phyloP scores from a whole-genome alignment of 1,140 invertebrate species.

The Drosophila cardini region DNA sequence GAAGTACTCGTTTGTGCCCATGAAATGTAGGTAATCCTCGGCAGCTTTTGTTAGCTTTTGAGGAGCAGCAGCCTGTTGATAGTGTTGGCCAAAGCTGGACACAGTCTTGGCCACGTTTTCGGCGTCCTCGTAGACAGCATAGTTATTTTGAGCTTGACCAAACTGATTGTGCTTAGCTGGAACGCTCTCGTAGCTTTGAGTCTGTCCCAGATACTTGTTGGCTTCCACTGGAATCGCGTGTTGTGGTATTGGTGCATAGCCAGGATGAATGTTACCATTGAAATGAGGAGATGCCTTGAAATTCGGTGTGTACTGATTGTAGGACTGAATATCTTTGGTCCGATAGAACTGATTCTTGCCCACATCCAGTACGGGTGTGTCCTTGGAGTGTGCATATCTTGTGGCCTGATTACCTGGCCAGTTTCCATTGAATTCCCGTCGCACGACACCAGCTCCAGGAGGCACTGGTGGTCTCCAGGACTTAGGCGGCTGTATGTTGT shows the following conservation, averaged over 20 bases:
- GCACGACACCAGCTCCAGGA: conserved; percentile 37
- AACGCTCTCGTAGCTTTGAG: conserved; percentile 31
- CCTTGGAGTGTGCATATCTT: conserved; percentile 62
- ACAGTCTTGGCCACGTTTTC: conserved; percentile 47
- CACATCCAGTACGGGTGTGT: conserved; percentile 60
- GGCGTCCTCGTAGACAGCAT: conserved; percentile 75
- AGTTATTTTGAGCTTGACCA: conserved; percentile 37
- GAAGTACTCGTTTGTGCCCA: conserved; percentile 81
- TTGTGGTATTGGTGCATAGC: conserved; percentile 54
- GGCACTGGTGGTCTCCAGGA: conserved; percentile 27
- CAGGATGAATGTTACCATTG: conserved; percentile 58
- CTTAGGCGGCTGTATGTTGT: conserved; percentile 30
- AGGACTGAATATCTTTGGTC: conserved; percentile 34
- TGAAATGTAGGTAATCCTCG: conserved; percentile 75
- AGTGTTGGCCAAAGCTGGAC: conserved; percentile 19
- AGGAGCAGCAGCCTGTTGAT: conserved; percentile 32
- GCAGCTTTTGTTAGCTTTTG: conserved; percentile 64
- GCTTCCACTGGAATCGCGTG: conserved; percentile 69
- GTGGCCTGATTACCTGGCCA: conserved; percentile 47
- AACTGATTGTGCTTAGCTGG: conserved; percentile 38
- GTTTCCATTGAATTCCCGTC: conserved; percentile 50
- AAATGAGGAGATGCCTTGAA: conserved; percentile 72
- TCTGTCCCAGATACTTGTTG: conserved; percentile 38
- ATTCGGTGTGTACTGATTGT: conserved; percentile 67
- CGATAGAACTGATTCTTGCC: conserved; percentile 66